These are phyloP conservation scores for Rhabdomys dilectus DNA, from an alignment of 2,113 vertebrate genomes.

Conservation along the genomic window DNA sequence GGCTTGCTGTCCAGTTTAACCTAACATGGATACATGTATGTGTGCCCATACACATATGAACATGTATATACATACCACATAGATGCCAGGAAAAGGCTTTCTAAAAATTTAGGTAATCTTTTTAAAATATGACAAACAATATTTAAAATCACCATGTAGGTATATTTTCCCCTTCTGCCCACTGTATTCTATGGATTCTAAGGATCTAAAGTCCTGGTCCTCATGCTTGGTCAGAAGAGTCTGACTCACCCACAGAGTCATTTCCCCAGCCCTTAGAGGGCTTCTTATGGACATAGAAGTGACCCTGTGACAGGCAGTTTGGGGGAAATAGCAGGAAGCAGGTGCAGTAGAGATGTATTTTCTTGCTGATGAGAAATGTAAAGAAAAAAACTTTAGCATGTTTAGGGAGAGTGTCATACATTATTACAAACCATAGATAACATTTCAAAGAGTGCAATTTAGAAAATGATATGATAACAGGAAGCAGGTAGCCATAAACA, in stretches of 20 bases:
- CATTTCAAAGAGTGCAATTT: background rate
- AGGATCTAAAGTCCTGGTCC: background rate
- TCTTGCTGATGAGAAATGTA: conserved; percentile 1
- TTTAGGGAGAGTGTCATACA: background rate
- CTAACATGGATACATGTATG: background rate
- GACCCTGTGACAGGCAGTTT: background rate
- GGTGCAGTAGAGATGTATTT: background rate
- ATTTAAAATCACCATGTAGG: background rate
- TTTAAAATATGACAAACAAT: background rate
- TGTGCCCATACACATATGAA: too few relatives aligned
- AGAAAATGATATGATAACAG: background rate
- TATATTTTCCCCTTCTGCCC: background rate
- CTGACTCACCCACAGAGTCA: too few relatives aligned
- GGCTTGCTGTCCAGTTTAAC: background rate
- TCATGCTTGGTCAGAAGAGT: background rate
- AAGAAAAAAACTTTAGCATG: conserved; percentile 14
- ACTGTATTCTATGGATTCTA: background rate
- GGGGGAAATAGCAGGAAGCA: background rate
- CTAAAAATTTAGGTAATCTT: conserved; percentile 23
- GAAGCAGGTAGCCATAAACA: background rate
- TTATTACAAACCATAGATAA: background rate
- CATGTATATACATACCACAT: background rate
- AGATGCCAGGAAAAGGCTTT: background rate
- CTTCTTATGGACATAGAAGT: conserved; percentile 6
- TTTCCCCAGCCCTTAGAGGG: background rate